Base-by-base conservation (phyloP, 2,888 invertebrate species). In the Dorcus parallelipipedus region DNA sequence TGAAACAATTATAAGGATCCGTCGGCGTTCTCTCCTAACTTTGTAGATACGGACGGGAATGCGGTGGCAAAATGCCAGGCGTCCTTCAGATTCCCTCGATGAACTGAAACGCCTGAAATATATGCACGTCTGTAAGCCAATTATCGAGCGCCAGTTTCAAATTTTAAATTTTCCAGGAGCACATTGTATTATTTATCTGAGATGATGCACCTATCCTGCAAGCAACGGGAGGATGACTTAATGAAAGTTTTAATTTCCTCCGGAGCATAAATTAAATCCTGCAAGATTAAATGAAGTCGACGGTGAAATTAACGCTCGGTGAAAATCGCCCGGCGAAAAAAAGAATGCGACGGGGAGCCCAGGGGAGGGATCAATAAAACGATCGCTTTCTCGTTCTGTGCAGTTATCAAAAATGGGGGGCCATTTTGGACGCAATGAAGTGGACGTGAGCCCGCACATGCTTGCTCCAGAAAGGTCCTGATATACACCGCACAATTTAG, bases 371-470 rank as follows among this genome's bases (percentile, higher is more conserved):
- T 45, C 45, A 45, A 45, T 45, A 45, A 45, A 17, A 23, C 20
- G 17, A 23, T 45, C 45, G 45, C 23, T 45, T 45, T 45, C 14
- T 10, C 14, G 14, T n/a, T 20, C 38, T 38, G 52, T 45, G n/a
- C 52, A 52, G 56, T 59, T 59, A 56, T 59, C 59, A 59, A 59
- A 51, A 59, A 59, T 56, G 56, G 52, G 56, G 50, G 51, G 56
- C 59, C 48, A 59, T 59, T 59, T 59, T 49, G 53, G 52, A 50
- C 38, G 59, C 56, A 56, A 59, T 59, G 56, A 52, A 59, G 59
- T 50, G 59, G 41, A 59, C 59, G 56, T 52, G 49, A 56, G 49
- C 33, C 40, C 51, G 20, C 26, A 33, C 23, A 9, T 17, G 23
- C n/a, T 45, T 45, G 45, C 20, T 23, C 45, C 20, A 48, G 54